Conservation (phyloP, 2,113 vertebrate species). For the Rhinoptilus africanus region DNA sequence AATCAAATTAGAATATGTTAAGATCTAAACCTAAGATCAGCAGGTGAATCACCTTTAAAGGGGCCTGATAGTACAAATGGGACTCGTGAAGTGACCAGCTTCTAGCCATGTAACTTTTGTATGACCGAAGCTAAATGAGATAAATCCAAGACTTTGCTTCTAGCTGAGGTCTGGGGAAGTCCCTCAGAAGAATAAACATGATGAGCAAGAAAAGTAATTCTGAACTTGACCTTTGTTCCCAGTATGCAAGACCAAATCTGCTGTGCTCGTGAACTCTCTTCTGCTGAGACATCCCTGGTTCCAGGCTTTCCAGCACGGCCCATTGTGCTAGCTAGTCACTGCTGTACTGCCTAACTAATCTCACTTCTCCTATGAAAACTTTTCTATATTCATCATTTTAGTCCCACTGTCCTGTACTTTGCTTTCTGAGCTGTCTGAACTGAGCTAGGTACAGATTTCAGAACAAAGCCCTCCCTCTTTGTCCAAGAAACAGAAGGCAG, state of each 20-base stretch:
- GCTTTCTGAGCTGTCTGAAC: not conserved
- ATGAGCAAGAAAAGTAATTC: not conserved
- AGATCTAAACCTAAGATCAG: not conserved
- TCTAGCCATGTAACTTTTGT: not conserved
- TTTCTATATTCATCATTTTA: not conserved
- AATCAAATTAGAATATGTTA: not conserved
- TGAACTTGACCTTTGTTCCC: not conserved
- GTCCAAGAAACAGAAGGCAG: not conserved
- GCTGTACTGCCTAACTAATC: not conserved
- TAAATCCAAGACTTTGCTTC: not conserved
- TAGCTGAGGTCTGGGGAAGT: not conserved
- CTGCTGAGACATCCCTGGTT: not conserved
- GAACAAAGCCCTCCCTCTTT: not conserved
- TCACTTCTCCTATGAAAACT: not conserved
- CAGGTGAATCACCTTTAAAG: not conserved
- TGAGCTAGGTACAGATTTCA: not conserved
- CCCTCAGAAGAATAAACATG: not conserved
- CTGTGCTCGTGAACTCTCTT: not conserved
- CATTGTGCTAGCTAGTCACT: too few relatives aligned
- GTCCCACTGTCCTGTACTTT: not conserved
- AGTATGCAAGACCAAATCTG: not conserved
- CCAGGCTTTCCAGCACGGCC: not conserved
- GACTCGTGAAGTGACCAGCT: not conserved
- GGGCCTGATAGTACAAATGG: not conserved
- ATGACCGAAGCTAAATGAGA: not conserved